Conservation (phyloP, 2,888 invertebrate species). For the Cyaniris semiargus region DNA sequence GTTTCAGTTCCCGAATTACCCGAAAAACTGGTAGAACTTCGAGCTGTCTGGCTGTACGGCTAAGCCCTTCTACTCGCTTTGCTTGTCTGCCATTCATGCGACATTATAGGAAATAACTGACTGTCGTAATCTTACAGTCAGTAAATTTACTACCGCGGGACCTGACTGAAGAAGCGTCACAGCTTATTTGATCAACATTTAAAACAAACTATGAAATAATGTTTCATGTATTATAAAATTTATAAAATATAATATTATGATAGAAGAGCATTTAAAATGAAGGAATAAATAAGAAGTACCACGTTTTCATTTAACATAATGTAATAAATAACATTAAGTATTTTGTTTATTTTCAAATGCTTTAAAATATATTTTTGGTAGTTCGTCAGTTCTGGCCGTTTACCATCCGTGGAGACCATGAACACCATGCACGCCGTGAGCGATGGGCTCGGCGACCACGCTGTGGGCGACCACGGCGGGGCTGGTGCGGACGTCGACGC, state of each 20-base stretch:
- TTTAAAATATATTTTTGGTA: constrained; percentile 35
- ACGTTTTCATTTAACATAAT: neutral
- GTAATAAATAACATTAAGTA: neutral
- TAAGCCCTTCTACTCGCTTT: too few species aligned
- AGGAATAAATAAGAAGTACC: neutral
- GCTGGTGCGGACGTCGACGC: constrained; percentile 57
- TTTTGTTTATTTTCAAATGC: neutral
- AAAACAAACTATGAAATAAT: neutral
- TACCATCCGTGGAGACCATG: constrained; percentile 60
- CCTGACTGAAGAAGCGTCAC: neutral
- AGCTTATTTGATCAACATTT: neutral
- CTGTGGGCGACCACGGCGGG: constrained; percentile 52
- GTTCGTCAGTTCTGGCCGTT: constrained; percentile 63
- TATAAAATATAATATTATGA: neutral
- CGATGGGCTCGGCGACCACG: constrained; percentile 48
- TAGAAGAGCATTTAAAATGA: neutral
- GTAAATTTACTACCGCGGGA: neutral
- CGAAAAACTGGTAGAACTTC: too few species aligned
- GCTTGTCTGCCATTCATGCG: too few species aligned
- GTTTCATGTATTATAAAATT: neutral
- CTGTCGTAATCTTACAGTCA: too few species aligned
- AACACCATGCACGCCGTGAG: constrained; percentile 43
- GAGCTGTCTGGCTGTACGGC: too few species aligned
- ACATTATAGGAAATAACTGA: too few species aligned
- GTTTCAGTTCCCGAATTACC: too few species aligned